These are phyloP conservation scores for Fistularia commersonii DNA, from an alignment of 2,797 vertebrate genomes.

Conservation along the genomic window DNA sequence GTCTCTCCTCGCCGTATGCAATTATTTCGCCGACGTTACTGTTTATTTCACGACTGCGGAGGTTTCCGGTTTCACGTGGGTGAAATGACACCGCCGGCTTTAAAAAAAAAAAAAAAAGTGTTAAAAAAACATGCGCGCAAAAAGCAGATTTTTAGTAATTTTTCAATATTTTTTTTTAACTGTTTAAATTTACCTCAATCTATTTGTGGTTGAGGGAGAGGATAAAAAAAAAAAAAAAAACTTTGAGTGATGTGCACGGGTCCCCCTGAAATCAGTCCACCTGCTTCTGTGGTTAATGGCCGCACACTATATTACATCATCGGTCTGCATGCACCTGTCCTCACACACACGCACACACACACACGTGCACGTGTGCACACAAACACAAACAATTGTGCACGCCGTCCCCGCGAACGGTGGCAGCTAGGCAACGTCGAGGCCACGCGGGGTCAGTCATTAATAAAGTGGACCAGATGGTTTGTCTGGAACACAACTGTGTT, in stretches of 20 bases:
- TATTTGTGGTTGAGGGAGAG: conserved; percentile 8
- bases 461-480: conserved; percentile 76
- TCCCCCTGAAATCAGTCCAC: too few relatives aligned
- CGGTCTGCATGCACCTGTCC: conserved; percentile 65
- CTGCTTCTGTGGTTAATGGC: conserved; percentile 53
- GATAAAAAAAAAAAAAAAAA: too few relatives aligned
- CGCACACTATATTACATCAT: conserved; percentile 51
- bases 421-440: conserved; percentile 57
- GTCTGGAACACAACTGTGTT: conserved; percentile 72
- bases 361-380: conserved; percentile 17
- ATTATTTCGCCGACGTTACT: conserved; percentile 7
- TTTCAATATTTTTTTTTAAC: too few relatives aligned
- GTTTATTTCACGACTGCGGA: conserved; percentile 2
- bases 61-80: too few relatives aligned
- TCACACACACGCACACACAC: conserved; percentile 26
- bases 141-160: too few relatives aligned
- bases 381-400: conserved; percentile 9
- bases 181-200: not conserved
- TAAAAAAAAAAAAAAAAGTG: too few relatives aligned
- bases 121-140: not conserved
- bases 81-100: too few relatives aligned
- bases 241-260: too few relatives aligned
- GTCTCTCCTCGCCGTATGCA: conserved; percentile 9
- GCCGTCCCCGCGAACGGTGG: conserved; percentile 46
- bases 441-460: conserved; percentile 73